These are phyloP conservation scores for Papilio helenus DNA, from an alignment of 1,140 invertebrate species.

Conservation along the genomic window DNA sequence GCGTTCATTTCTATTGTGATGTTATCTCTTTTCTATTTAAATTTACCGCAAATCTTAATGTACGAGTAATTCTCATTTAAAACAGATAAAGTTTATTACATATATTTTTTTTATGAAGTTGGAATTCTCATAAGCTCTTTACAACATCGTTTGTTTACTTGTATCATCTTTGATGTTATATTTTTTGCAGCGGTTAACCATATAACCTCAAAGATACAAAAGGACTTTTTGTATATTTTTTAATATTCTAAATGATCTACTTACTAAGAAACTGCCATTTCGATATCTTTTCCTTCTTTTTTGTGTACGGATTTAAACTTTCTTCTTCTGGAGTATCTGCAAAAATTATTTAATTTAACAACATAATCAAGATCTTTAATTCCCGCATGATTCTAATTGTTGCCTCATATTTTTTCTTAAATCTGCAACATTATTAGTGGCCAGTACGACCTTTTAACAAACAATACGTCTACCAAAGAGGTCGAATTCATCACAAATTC, in stretches of 20 bases:
- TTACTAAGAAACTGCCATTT: constrained; percentile 50
- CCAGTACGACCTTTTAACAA: neutral
- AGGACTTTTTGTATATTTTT: neutral
- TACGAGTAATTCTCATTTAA: neutral
- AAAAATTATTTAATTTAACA: constrained; percentile 35
- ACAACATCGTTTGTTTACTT: constrained; percentile 9
- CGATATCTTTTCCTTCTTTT: constrained; percentile 43
- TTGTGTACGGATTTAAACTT: constrained; percentile 43
- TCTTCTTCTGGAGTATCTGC: constrained; percentile 41
- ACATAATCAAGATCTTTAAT: neutral
- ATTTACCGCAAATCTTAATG: neutral
- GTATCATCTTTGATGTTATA: neutral
- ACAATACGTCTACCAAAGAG: neutral
- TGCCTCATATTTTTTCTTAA: neutral
- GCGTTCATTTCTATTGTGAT: too few relatives aligned
- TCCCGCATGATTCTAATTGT: neutral
- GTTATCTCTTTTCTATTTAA: neutral
- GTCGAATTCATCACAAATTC: neutral
- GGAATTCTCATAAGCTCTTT: neutral
- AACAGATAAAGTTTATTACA: neutral
- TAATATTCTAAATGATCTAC: constrained; percentile 16
- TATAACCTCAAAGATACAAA: neutral
- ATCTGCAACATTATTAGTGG: neutral
- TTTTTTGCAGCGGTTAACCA: constrained; percentile 6
- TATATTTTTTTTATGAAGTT: constrained; percentile 4